Base-by-base conservation (phyloP, 2,797 vertebrate genomes). In the Gobio occitaniae region DNA sequence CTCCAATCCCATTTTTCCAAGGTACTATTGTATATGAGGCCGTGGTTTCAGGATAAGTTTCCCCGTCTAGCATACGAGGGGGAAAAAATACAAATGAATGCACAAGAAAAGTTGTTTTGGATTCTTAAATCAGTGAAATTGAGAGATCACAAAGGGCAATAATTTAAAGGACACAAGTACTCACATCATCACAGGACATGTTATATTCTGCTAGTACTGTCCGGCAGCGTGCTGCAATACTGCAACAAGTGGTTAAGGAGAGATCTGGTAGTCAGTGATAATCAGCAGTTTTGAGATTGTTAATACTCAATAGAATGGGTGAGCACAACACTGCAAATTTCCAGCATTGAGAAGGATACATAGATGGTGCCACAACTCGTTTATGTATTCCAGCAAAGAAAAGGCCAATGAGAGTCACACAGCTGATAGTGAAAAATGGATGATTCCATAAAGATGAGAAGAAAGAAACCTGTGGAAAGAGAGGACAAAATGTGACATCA, bases 321-420 rank as follows among this genome's bases (percentile, higher is more conserved):
- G 17, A 78, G 61, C 56, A 50, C 52, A 68, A 44, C 36, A n/a
- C 11, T 11, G 9, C 15, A 61, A 4, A 32, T 63, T 19, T 19
- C 44, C 48, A 44, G 38, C 25, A 29, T 3, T 36, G 29, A 79
- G 29, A 96, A 99, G 97, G 98, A 99, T 99, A 99, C 98, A 99
- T 99, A 50, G 98, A 99, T 3, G 98, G 98, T 12, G 98, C 98
- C 66, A 99, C 98, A 63, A 99, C 98, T 92, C 98, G 95, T 93
- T 99, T 99, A 92, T 99, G 98, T 94, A 99, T 99, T 88, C 98
- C 98, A 87, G 98, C 98, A 87, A 99, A 99, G 91, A 99, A 99
- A 82, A 99, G 95, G n/a, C 97, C 98, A 91, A 99, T 99, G 21
- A 99, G 93, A 41, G 98, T 99, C 89, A 99, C 96, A 90, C 98